Percentiles rank a stretch among this genome's conserved stretches.
These are phyloP conservation scores for Acronicta psi DNA, from an alignment of 2,888 invertebrate genomes.

Conservation along the genomic window DNA sequence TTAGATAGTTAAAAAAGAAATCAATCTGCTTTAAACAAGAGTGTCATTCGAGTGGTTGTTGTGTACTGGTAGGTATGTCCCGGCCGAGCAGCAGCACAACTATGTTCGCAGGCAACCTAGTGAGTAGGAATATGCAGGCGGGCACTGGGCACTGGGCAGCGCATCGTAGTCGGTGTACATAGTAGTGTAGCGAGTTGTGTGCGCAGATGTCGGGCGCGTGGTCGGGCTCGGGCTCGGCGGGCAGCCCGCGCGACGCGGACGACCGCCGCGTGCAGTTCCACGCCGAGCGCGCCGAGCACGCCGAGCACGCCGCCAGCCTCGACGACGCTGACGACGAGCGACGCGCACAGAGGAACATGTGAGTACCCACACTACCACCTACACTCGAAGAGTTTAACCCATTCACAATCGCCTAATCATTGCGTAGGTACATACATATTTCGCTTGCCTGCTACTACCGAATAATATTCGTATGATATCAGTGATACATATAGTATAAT, in stretches of 20 bases:
- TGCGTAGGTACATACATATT: no score
- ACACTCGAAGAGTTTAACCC: no score
- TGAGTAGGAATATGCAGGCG: background rate
- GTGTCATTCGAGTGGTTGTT: background rate
- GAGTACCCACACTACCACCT: conserved; percentile 59
- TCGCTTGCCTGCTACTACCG: no score
- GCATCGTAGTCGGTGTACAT: no score
- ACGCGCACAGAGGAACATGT: conserved; percentile 70
- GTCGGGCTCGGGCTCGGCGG: conserved; percentile 33
- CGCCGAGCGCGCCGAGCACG: conserved; percentile 51
- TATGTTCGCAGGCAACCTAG: conserved; percentile 1
- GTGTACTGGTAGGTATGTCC: background rate
- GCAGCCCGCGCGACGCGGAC: conserved; percentile 60
- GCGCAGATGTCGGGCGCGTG: conserved; percentile 41
- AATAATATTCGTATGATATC: no score
- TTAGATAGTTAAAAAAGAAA: no score
- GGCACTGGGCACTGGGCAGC: no score
- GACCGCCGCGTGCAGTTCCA: conserved; percentile 78
- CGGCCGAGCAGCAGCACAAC: conserved; percentile 9
- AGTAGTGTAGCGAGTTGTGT: background rate
- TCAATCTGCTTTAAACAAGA: no score
- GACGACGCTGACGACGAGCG: conserved; percentile 73
- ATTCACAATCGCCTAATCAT: no score
- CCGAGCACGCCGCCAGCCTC: conserved; percentile 67
- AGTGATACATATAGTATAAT: no score